phyloP scores from a whole-genome alignment of 2,797 vertebrate species.

The Eupleurogrammus muticus region DNA sequence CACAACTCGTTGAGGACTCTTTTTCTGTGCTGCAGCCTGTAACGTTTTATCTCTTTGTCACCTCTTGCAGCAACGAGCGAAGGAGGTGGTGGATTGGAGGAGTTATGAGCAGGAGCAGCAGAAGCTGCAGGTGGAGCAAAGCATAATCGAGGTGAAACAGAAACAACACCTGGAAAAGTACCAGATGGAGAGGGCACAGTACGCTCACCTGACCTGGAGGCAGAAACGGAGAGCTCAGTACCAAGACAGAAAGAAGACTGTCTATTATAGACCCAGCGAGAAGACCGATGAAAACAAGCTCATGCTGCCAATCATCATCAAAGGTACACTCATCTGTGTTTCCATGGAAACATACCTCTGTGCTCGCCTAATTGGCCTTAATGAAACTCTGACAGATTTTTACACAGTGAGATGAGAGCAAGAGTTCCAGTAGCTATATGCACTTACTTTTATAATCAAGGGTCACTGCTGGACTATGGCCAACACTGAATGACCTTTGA shows the following conservation, averaged over 20 bases:
- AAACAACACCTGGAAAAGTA: constrained; percentile 86
- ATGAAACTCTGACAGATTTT: no score
- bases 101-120: constrained; percentile 82
- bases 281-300: constrained; percentile 66
- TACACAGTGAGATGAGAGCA: no score
- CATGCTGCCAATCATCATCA: constrained; percentile 86
- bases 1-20: no score
- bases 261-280: constrained; percentile 87
- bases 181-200: constrained; percentile 75
- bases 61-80: constrained; percentile 83
- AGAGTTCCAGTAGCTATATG: background rate
- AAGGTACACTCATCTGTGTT: constrained; percentile 82
- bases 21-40: no score
- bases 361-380: no score
- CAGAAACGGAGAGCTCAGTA: constrained; percentile 83
- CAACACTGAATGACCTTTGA: background rate
- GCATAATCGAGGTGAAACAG: constrained; percentile 86
- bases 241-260: constrained; percentile 80
- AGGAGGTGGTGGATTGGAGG: constrained; percentile 93
- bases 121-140: constrained; percentile 82
- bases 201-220: constrained; percentile 87
- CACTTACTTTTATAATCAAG: background rate
- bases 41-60: background rate
- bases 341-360: no score
- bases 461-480: no score